These are phyloP conservation scores for Pseudorectes ferrugineus DNA, from an alignment of 2,113 vertebrate species.

Conservation along the genomic window DNA sequence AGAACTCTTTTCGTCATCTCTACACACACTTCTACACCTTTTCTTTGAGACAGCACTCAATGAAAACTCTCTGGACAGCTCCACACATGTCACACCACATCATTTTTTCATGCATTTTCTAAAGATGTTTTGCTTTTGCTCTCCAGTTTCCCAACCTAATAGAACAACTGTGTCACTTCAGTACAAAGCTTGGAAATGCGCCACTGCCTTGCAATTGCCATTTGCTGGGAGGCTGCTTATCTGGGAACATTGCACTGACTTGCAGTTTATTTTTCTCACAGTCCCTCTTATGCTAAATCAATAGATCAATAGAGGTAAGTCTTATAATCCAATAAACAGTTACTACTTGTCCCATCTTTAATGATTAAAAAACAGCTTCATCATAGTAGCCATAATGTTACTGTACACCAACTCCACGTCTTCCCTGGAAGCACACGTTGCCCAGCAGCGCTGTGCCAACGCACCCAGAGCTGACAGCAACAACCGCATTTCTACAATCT, in stretches of 20 bases:
- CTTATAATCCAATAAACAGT: not conserved
- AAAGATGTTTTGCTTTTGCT: not conserved
- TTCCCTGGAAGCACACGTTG: not conserved
- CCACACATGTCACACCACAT: not conserved
- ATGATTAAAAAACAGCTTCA: not conserved
- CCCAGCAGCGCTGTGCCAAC: not conserved
- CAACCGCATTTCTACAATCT: not conserved
- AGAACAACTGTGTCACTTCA: not conserved
- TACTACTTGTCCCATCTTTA: not conserved
- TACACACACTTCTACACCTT: not conserved
- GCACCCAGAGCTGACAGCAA: not conserved
- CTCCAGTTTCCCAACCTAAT: not conserved
- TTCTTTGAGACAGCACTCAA: not conserved
- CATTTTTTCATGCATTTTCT: not conserved
- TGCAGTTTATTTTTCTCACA: slow-evolving; percentile 33
- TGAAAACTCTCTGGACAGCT: slow-evolving; percentile 13
- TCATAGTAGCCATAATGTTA: fast-evolving
- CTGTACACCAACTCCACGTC: not conserved
- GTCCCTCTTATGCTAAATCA: not conserved
- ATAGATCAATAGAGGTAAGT: not conserved
- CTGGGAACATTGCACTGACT: not conserved
- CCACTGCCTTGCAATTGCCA: not conserved
- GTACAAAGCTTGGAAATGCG: not conserved
- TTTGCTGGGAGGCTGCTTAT: slow-evolving; percentile 2
- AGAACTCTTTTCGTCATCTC: not conserved